Percentiles rank a stretch among this genome's conserved stretches.
phyloP scores from a whole-genome alignment of 1,140 invertebrate species.

The Antheraea mylitta region DNA sequence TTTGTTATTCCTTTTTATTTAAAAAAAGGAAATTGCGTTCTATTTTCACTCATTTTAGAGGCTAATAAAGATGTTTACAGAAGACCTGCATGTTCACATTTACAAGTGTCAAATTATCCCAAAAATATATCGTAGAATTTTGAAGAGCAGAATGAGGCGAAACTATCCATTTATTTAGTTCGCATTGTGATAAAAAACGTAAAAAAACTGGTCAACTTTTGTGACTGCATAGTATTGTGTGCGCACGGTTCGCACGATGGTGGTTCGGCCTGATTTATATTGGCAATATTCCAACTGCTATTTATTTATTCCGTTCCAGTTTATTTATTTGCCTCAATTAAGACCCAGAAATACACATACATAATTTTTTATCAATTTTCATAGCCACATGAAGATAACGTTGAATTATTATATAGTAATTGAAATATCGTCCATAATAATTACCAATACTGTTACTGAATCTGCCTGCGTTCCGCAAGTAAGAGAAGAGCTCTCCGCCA shows the following conservation, averaged over 20 bases:
- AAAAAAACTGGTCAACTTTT: slow-evolving; percentile 22
- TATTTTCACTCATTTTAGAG: too few relatives aligned
- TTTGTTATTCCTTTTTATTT: too few relatives aligned
- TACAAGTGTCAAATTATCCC: not conserved
- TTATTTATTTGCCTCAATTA: slow-evolving; percentile 44
- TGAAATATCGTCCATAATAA: slow-evolving; percentile 18
- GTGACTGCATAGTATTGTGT: slow-evolving; percentile 25
- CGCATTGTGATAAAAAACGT: not conserved
- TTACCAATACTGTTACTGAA: slow-evolving; percentile 91
- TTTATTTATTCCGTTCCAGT: slow-evolving; percentile 39
- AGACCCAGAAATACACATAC: slow-evolving; percentile 17
- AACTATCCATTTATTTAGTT: not conserved
- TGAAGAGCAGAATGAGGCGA: not conserved
- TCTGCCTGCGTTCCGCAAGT: slow-evolving; percentile 93
- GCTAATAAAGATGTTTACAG: too few relatives aligned
- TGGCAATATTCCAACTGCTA: slow-evolving; percentile 37
- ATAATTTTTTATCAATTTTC: not conserved
- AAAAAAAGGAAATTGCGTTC: too few relatives aligned
- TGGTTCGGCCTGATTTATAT: slow-evolving; percentile 17
- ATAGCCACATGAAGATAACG: not conserved
- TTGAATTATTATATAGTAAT: not conserved
- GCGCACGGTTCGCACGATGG: slow-evolving; percentile 24
- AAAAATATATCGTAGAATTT: not conserved
- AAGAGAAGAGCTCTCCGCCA: slow-evolving; percentile 97
- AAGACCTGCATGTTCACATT: not conserved